A percentile compares a stretch with the other conserved stretches of the same genome.
Conservation (phyloP, 2,888 invertebrate species). For the Tetrapedia diversipes region DNA sequence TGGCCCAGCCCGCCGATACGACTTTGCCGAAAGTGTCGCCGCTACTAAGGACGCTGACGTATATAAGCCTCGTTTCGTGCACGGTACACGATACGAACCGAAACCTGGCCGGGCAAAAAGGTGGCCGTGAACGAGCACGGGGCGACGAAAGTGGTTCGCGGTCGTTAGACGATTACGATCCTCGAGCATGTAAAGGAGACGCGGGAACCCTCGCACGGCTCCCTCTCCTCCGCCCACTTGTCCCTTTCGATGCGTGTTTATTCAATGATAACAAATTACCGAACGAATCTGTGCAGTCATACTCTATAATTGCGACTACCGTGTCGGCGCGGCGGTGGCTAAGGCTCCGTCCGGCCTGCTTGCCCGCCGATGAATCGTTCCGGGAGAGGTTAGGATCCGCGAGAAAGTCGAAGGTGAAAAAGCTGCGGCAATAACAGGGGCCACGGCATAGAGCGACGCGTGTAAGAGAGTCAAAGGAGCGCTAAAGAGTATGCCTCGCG, state of each 20-base stretch:
- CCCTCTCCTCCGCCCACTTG: slow-evolving; percentile 58
- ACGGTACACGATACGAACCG: slow-evolving; percentile 18
- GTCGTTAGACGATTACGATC: slow-evolving; percentile 50
- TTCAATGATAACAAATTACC: slow-evolving; percentile 80
- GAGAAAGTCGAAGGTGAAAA: slow-evolving; percentile 69
- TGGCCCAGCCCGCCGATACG: no score
- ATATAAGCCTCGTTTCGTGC: slow-evolving; percentile 14
- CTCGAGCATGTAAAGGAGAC: slow-evolving; percentile 18
- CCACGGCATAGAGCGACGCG: slow-evolving; percentile 55
- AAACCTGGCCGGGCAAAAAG: slow-evolving; percentile 14
- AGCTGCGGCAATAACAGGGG: slow-evolving; percentile 57
- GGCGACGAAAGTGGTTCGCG: slow-evolving; percentile 49
- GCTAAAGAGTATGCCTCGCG: slow-evolving; percentile 44
- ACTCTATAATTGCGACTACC: slow-evolving; percentile 80
- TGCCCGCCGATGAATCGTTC: slow-evolving; percentile 64
- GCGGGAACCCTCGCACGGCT: slow-evolving; percentile 13
- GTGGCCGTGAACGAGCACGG: slow-evolving; percentile 19
- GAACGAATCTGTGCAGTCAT: slow-evolving; percentile 80
- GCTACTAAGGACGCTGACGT: no score
- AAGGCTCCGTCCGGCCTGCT: slow-evolving; percentile 42
- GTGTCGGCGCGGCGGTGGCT: slow-evolving; percentile 52
- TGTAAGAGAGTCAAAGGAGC: slow-evolving; percentile 55
- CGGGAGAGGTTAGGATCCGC: slow-evolving; percentile 64
- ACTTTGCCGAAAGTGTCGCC: no score
- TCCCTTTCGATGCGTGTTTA: slow-evolving; percentile 73